Base-by-base conservation (phyloP, 2,113 vertebrate species). In the Setophaga petechia region DNA sequence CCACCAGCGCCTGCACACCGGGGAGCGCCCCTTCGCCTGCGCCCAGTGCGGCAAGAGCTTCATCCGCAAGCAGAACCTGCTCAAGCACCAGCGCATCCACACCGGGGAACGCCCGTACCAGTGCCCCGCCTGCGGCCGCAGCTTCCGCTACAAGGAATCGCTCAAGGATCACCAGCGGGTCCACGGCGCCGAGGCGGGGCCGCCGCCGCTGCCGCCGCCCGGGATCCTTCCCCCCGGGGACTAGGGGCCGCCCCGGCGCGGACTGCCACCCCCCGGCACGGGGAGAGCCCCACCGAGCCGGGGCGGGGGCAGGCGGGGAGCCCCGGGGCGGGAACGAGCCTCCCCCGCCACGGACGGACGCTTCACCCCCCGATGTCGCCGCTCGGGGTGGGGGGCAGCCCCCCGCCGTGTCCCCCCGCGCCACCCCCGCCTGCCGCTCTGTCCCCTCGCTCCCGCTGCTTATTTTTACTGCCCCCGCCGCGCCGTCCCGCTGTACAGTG, bases 11-110 rank as follows among this genome's bases (percentile, higher is more conserved):
- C 91, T 98, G 85, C 96, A 98, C 98, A 98, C 98, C 75, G 86
- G 98, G 57, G 97, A 98, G 95, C 79, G 94, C 33, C 98, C 98
- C 25, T 98, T 98, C 94, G 94, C 97, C 11, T 99, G 99, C 49
- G 95, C 97, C 5, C 98, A 98, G 82, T 98, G 98, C 28, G 95
- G 96, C 12, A 98, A 97, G 87, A 96, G 95, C 83, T 98, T 98
- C 87, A 95, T 96, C 95, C 96, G 97, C 59, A 96, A 97, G 92
- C 95, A 97, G 78, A 97, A 97, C 69, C 95, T 97, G 80, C 94
- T 97, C 96, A 98, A 98, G 97, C 98, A 98, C 96, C 97, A 97
- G 95, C 98, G 97, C 84, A 98, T 98, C 95, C 98, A 98, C 97
- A 97, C 98, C 21, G 97, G 98, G 2, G 97, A 98, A 94, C 94